Conservation (phyloP, 2,113 vertebrate genomes). For the Rafetus swinhoei region DNA sequence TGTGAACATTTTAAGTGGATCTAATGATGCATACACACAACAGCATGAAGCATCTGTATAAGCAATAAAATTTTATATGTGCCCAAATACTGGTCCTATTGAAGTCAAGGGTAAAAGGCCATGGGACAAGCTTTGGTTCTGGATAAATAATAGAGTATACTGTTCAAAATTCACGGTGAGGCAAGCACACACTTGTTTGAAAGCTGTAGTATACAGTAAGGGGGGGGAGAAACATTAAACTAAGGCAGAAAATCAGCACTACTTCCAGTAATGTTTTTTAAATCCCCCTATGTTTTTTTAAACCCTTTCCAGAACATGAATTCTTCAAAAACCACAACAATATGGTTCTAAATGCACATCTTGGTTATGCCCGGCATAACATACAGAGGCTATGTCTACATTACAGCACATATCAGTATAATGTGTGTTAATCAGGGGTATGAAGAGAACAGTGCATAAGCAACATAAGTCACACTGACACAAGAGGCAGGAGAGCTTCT, state of each 20-base stretch:
- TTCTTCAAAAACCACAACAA: background rate
- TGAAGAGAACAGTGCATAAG: too few relatives aligned
- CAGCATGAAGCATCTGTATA: background rate
- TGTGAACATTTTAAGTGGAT: background rate
- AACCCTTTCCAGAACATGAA: background rate
- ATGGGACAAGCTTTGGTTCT: background rate
- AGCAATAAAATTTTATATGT: background rate
- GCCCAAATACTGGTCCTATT: background rate
- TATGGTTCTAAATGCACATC: background rate
- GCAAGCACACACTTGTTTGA: background rate
- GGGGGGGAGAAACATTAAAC: background rate
- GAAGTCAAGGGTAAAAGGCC: background rate
- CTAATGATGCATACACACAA: background rate
- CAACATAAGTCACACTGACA: too few relatives aligned
- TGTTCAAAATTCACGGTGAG: background rate
- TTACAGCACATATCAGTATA: too few relatives aligned
- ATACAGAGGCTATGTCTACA: background rate
- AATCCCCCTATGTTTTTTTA: background rate
- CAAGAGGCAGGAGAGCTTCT: too few relatives aligned
- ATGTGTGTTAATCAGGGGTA: too few relatives aligned
- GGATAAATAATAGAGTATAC: background rate
- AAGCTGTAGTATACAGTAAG: background rate
- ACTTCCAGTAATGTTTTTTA: background rate
- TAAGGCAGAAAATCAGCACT: background rate
- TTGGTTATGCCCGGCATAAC: background rate